phyloP scores from a whole-genome alignment of 2,797 vertebrate species.

The Salmo trutta region DNA sequence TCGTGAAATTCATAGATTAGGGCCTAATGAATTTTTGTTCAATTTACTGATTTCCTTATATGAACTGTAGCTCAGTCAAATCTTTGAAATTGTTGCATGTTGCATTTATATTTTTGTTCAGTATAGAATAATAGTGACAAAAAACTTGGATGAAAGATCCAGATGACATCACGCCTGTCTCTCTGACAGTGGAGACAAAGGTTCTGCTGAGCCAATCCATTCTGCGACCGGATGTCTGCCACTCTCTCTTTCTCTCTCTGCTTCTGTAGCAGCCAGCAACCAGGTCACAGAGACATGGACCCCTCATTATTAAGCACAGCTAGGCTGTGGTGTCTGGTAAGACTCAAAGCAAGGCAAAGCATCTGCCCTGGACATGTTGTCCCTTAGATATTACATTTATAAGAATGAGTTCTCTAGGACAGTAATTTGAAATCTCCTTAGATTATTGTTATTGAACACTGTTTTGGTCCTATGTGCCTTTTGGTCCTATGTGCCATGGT shows the following conservation, averaged over 20 bases:
- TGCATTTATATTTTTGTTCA: no score
- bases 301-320: neutral
- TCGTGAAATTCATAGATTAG: no score
- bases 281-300: neutral
- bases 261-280: neutral
- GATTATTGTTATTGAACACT: neutral
- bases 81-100: no score
- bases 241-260: neutral
- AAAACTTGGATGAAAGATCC: slow-evolving; percentile 11
- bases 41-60: no score
- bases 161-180: slow-evolving; percentile 23
- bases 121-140: neutral
- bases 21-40: no score
- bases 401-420: neutral
- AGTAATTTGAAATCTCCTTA: neutral
- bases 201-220: slow-evolving; percentile 20
- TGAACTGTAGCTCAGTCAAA: no score
- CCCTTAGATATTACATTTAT: neutral
- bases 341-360: neutral
- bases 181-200: slow-evolving; percentile 20
- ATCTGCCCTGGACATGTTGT: neutral
- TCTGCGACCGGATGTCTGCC: neutral
- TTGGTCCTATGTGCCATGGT: neutral
- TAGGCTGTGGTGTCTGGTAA: neutral
- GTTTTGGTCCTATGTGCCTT: neutral